Conservation (phyloP, 64 coral and sea anemone species). For the Dendrophyllia cribrosa region DNA sequence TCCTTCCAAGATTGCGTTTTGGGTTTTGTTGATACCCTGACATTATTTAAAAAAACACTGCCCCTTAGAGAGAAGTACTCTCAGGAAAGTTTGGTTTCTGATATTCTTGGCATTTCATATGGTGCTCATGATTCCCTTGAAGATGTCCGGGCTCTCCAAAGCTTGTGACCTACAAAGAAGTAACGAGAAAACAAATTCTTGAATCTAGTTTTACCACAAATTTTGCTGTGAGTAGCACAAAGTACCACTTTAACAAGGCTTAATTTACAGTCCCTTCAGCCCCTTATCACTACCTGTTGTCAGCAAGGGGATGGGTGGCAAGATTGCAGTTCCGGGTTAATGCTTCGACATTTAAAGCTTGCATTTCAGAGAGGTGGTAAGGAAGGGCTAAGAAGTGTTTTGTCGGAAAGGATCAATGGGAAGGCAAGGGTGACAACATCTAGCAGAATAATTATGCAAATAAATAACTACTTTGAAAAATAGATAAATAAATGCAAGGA, state of each 20-base stretch:
- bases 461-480: no score
- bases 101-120: background rate
- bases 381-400: constrained; percentile 12
- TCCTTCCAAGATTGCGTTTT: constrained; percentile 13
- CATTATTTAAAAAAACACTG: background rate
- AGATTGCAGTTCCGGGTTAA: constrained; percentile 32
- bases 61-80: background rate
- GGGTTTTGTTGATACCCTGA: constrained; percentile 14
- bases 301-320: background rate
- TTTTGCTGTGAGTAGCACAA: background rate
- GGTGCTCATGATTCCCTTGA: background rate
- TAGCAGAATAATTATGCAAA: background rate
- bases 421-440: background rate
- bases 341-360: constrained; percentile 6
- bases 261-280: background rate
- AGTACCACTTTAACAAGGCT: background rate
- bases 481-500: no score
- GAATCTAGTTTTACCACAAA: background rate
- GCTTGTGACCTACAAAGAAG: background rate
- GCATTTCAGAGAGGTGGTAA: background rate
- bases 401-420: background rate
- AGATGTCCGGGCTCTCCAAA: background rate
- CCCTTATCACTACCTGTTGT: constrained; percentile 16
- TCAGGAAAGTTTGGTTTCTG: background rate
- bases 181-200: background rate